Base-by-base conservation (phyloP, 1,140 invertebrate species). In the Trichogramma pretiosum region DNA sequence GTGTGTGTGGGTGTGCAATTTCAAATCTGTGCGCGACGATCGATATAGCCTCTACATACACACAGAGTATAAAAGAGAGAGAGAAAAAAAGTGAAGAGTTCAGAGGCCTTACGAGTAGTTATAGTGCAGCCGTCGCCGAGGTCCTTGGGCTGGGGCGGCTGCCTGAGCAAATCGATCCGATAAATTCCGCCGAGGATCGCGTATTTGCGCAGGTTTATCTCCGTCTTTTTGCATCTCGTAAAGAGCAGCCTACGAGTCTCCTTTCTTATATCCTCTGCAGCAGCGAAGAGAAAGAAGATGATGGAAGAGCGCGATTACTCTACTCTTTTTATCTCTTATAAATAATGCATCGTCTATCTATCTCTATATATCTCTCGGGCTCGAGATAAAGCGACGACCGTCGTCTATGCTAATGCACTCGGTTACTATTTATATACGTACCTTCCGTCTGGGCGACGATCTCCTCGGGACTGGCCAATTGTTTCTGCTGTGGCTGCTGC, bases 141-240 rank as follows among this genome's bases (percentile, higher is more conserved):
- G 13, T 70, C 62, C 33, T 77, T 77, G 23, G 65, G 79, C 57
- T 85, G 83, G 2, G 80, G 76, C 1, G 82, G 82, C 28, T 82
- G 80, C 44, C 80, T 67, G 28, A 83, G 63, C 23, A 83, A 65
- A 60, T 84, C 77, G 10, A 84, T 65, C 52, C 74, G 74, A 59
- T 75, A 81, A 10, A 83, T 70, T 1, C 82, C 82, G 0, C 82
- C 81, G 9, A 84, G 65, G 24, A 85, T 77, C 2, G 65, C 62
- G 53, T 77, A 80, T 52, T 78, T 78, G n/a, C 83, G 66, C 30
- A 84, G 65, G 68, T 85, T 85, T 0, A 85, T 65, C 55, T 82
- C 79, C 0, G 74, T 72, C 35, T 64, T 65, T 17, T 67, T 58
- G 28, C 67, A 68, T 16, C 59, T 55, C 0, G 56, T 63, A 9